Evolutionary conservation across 64 coral and sea anemone genomes (phyloP), one percentile per base, ranked within the genome.

Genomic region (Platygyra sinensis): DNA sequence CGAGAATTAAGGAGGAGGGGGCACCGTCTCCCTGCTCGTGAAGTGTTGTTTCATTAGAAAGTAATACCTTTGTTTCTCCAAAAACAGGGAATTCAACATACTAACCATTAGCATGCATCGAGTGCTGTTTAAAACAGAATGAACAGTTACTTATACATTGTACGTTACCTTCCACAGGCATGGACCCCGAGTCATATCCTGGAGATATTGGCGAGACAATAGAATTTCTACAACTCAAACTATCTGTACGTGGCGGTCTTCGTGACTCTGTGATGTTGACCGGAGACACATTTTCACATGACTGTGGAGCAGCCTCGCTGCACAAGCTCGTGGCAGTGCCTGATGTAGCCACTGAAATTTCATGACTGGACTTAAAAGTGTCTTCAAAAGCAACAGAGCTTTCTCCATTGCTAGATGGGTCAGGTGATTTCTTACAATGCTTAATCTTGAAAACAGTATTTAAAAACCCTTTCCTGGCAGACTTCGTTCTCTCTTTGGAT

Each of bases 131-230:
- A 67, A 67, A 67, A 8, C n/a, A n/a, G 20, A 25, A 24, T n/a
- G 19, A 24, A 5, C n/a, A 67, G 8, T 22, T 24, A 67, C 9
- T 22, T 36, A 36, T 36, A 36, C 33, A 36, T 36, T 36, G 33
- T 1, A 36, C 33, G 33, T 36, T 69, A 69, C 63, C 81, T 84
- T 67, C 33, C 16, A 62, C 67, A 46, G 81, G 52, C 20, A 27
- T 84, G 24, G 67, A 84, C 16, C 81, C 81, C 46, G 81, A 84
- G 18, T 84, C 81, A 50, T 84, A 84, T 10, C 81, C 81, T 49
- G 61, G 81, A 16, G 81, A 84, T 49, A 30, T 71, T 50, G 81
- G 81, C 8, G 20, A 39, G 22, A 62, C n/a, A 22, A 69, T 8
- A 14, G 81, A 71, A 12, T 71, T 62, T 13, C 81, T 33, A 69